Evolutionary conservation across 2,888 invertebrate genomes (phyloP).

Genomic region (Ophraella communa): DNA sequence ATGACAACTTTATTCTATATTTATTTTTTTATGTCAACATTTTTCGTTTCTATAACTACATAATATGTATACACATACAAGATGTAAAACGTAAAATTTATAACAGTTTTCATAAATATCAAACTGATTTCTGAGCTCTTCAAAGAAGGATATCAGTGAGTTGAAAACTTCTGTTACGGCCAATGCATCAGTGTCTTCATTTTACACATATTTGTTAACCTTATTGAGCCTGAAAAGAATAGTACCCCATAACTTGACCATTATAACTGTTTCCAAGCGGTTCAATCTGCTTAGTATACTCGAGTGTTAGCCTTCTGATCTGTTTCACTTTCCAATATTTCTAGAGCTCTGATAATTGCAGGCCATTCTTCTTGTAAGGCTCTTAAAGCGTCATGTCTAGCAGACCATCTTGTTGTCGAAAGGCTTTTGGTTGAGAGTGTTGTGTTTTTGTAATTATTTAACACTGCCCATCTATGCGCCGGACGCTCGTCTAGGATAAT

Average conservation of each 20-base stretch:
- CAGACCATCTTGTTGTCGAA: slow-evolving; percentile 12
- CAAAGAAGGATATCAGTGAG: not conserved
- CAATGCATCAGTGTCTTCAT: slow-evolving; percentile 1
- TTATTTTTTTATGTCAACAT: too few relatives aligned
- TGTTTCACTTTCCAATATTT: slow-evolving; percentile 6
- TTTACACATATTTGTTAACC: too few relatives aligned
- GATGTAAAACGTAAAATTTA: too few relatives aligned
- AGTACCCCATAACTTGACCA: too few relatives aligned
- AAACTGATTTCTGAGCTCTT: too few relatives aligned
- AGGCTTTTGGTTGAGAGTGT: slow-evolving; percentile 8
- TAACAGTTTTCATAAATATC: too few relatives aligned
- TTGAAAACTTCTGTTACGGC: slow-evolving; percentile 7
- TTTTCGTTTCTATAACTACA: too few relatives aligned
- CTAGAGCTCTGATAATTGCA: slow-evolving; percentile 10
- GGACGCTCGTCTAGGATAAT: not conserved
- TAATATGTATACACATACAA: too few relatives aligned
- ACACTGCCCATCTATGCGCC: not conserved
- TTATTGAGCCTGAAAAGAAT: slow-evolving; percentile 3
- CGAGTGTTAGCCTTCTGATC: slow-evolving; percentile 8
- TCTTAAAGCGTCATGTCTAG: slow-evolving; percentile 12
- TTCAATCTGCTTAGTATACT: not conserved
- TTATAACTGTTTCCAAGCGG: not conserved
- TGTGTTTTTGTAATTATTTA: slow-evolving; percentile 9
- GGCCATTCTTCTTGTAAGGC: slow-evolving; percentile 10
- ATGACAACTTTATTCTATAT: too few relatives aligned